phyloP scores from a whole-genome alignment of 2,113 vertebrate genomes.

The Rutilus rutilus region DNA sequence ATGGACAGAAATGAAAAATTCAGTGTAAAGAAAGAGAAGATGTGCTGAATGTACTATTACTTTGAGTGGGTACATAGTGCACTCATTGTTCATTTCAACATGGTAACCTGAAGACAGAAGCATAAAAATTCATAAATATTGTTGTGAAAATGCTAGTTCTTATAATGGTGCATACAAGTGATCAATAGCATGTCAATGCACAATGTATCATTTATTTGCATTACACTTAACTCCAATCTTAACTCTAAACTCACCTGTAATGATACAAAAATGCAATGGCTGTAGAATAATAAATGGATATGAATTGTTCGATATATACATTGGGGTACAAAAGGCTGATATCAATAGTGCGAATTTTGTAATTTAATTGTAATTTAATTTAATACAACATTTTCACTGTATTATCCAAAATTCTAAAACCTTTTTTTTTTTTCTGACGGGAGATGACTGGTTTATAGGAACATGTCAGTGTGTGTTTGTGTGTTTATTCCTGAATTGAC shows the following conservation, averaged over 20 bases:
- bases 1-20: background rate
- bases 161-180: background rate
- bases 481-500: constrained; percentile 8
- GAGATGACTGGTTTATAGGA: background rate
- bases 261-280: background rate
- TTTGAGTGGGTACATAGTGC: background rate
- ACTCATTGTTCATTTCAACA: background rate
- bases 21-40: background rate
- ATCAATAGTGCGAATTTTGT: too few relatives aligned
- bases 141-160: background rate
- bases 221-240: background rate
- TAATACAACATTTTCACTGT: background rate
- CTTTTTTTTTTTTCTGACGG: background rate
- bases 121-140: background rate
- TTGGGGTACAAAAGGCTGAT: too few relatives aligned
- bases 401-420: background rate
- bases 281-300: too few relatives aligned
- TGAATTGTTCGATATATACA: too few relatives aligned
- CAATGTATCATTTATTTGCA: background rate
- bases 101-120: background rate
- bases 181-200: background rate
- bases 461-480: constrained; percentile 17
- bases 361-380: background rate
- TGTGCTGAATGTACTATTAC: constrained; percentile 15
- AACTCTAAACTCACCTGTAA: background rate